Evolutionary conservation across 53 echinoderm and acorn worm species (phyloP).

Genomic region (Holothuria leucospilota): DNA sequence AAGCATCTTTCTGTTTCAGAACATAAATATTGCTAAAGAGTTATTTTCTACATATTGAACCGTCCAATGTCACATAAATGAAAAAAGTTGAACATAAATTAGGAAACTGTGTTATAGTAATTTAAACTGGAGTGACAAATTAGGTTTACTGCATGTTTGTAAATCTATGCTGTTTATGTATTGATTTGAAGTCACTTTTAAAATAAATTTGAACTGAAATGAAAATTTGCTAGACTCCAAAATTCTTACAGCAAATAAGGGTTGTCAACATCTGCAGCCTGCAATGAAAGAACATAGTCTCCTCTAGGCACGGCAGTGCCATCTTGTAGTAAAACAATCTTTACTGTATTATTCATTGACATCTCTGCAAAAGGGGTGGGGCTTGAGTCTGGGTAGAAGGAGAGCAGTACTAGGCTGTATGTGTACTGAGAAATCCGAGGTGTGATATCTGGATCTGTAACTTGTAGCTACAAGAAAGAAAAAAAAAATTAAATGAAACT

Average conservation of each 20-base stretch:
- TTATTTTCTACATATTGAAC: no score
- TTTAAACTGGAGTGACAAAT: no score
- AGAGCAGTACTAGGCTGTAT: background rate
- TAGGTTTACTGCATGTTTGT: no score
- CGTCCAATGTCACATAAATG: no score
- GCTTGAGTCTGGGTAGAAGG: conserved; percentile 5
- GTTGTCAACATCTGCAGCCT: conserved; percentile 57
- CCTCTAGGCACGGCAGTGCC: conserved; percentile 41
- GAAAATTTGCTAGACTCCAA: no score
- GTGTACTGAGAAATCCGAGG: conserved; percentile 17
- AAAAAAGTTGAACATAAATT: no score
- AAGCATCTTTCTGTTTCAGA: no score
- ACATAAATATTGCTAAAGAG: no score
- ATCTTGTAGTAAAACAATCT: conserved; percentile 54
- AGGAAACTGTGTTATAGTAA: no score
- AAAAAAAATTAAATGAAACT: background rate
- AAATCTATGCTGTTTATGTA: no score
- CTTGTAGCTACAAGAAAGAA: conserved; percentile 34
- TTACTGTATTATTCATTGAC: conserved; percentile 43
- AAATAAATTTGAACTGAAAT: no score
- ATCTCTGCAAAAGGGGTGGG: conserved; percentile 44
- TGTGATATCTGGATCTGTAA: conserved; percentile 49
- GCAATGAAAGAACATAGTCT: conserved; percentile 60
- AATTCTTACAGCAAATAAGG: conserved; percentile 49
- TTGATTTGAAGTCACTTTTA: no score